Evolutionary conservation across 2,888 invertebrate species (phyloP).

Genomic region (Leucoma salicis): DNA sequence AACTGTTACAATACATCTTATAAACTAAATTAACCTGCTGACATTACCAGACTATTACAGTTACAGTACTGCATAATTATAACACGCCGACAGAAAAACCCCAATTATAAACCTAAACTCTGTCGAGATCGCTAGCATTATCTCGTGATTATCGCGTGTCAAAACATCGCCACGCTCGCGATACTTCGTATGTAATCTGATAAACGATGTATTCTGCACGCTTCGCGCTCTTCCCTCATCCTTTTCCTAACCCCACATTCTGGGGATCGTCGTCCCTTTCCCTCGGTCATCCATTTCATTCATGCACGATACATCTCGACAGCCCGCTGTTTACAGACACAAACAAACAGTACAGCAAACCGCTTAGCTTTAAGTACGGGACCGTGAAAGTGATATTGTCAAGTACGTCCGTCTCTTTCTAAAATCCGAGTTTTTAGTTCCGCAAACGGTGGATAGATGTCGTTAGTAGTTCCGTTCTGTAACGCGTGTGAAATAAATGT

Average conservation of each 20-base stretch:
- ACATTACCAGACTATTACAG: too few relatives aligned
- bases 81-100: constrained; percentile 66
- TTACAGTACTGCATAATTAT: too few relatives aligned
- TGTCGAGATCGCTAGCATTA: constrained; percentile 79
- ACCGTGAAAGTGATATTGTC: constrained; percentile 82
- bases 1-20: too few relatives aligned
- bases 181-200: constrained; percentile 83
- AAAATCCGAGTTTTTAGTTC: constrained; percentile 61
- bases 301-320: constrained; percentile 80
- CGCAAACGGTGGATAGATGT: constrained; percentile 61
- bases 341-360: constrained; percentile 82
- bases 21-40: too few relatives aligned
- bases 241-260: constrained; percentile 39
- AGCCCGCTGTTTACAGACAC: constrained; percentile 81
- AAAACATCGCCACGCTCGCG: constrained; percentile 83
- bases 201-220: constrained; percentile 83
- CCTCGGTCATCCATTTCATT: constrained; percentile 79
- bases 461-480: constrained; percentile 63
- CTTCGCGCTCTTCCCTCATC: constrained; percentile 65
- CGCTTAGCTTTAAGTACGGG: constrained; percentile 81
- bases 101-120: constrained; percentile 81
- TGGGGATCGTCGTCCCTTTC: constrained; percentile 50
- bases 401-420: constrained; percentile 73
- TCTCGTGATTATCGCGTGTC: constrained; percentile 83
- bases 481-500: constrained; percentile 65